Percentiles rank a stretch among this genome's conserved stretches.
Evolutionary conservation across 2,797 vertebrate genomes (phyloP).

Genomic region (Periophthalmus magnuspinnatus): DNA sequence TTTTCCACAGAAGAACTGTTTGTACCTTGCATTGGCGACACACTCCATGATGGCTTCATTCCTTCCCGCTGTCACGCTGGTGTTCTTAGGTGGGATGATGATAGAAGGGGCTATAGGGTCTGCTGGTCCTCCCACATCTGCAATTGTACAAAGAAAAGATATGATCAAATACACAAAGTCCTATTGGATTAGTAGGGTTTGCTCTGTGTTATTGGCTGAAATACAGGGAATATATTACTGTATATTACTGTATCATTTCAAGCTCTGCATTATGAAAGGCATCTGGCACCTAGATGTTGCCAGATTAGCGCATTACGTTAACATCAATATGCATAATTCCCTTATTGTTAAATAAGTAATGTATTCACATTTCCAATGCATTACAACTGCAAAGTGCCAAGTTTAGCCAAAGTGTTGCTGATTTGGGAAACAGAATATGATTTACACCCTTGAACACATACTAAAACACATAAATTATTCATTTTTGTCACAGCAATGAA

Average conservation of each 20-base stretch:
- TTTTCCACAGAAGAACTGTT: conserved; percentile 6
- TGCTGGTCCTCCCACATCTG: conserved; percentile 91
- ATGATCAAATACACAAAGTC: not conserved
- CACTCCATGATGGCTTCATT: conserved; percentile 94
- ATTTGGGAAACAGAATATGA: not conserved
- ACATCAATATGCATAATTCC: conserved; percentile 11
- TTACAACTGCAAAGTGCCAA: conserved; percentile 1
- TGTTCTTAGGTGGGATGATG: conserved; percentile 92
- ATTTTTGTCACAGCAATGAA: conserved; percentile 1
- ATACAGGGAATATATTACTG: not conserved
- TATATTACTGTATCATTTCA: not conserved
- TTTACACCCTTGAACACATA: conserved; percentile 3
- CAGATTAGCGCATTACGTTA: conserved; percentile 12
- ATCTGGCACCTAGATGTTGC: conserved; percentile 1
- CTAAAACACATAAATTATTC: not conserved
- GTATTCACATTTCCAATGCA: not conserved
- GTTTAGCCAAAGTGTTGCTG: conserved; percentile 1
- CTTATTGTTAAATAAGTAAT: conserved; percentile 5
- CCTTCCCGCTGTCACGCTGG: conserved; percentile 90
- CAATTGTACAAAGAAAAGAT: conserved; percentile 11
- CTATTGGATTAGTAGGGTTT: not conserved
- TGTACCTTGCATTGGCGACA: conserved; percentile 91
- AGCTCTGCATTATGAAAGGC: not conserved
- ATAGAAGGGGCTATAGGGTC: conserved; percentile 95
- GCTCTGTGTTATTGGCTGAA: not conserved